A percentile compares a stretch with the other conserved stretches of the same genome.
Evolutionary conservation across 2,888 invertebrate genomes (phyloP).

Genomic region (Nesidiocoris tenuis): DNA sequence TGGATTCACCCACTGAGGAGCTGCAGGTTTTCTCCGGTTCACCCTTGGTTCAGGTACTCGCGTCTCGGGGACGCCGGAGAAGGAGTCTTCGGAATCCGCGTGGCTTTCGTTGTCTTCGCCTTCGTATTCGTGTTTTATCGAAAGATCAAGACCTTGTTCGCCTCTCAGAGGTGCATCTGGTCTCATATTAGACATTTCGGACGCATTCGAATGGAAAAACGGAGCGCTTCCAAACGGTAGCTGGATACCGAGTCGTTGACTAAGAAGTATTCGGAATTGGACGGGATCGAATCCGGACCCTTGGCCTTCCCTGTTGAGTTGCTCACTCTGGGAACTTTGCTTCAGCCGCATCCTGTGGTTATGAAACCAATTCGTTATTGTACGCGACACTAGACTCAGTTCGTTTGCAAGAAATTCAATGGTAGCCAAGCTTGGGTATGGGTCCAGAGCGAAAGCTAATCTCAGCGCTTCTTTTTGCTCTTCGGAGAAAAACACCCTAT

Average conservation of each 20-base stretch:
- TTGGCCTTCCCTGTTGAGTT: slow-evolving; percentile 53
- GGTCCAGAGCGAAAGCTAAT: slow-evolving; percentile 91
- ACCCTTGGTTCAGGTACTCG: slow-evolving; percentile 53
- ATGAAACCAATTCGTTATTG: slow-evolving; percentile 99
- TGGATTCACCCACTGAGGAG: slow-evolving; percentile 97
- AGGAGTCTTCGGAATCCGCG: slow-evolving; percentile 51
- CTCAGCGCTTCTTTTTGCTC: slow-evolving; percentile 96
- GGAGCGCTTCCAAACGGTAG: slow-evolving; percentile 71
- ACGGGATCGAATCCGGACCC: slow-evolving; percentile 81
- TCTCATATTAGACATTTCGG: slow-evolving; percentile 72
- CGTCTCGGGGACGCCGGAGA: slow-evolving; percentile 51
- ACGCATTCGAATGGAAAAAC: slow-evolving; percentile 70
- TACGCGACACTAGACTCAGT: slow-evolving; percentile 85
- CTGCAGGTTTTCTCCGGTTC: slow-evolving; percentile 87
- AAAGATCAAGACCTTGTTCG: slow-evolving; percentile 82
- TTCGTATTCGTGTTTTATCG: slow-evolving; percentile 75
- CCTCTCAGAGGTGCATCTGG: slow-evolving; percentile 61
- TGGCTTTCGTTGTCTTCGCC: slow-evolving; percentile 70
- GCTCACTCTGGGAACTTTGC: slow-evolving; percentile 76
- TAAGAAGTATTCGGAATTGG: slow-evolving; percentile 83
- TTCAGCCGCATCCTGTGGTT: slow-evolving; percentile 98
- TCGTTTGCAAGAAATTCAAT: slow-evolving; percentile 93
- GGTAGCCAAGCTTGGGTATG: slow-evolving; percentile 94
- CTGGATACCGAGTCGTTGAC: slow-evolving; percentile 81
- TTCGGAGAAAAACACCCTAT: slow-evolving; percentile 95